A percentile compares a stretch with the other conserved stretches of the same genome.
Conservation (phyloP, 2,797 vertebrate genomes). For the Tadarida brasiliensis region DNA sequence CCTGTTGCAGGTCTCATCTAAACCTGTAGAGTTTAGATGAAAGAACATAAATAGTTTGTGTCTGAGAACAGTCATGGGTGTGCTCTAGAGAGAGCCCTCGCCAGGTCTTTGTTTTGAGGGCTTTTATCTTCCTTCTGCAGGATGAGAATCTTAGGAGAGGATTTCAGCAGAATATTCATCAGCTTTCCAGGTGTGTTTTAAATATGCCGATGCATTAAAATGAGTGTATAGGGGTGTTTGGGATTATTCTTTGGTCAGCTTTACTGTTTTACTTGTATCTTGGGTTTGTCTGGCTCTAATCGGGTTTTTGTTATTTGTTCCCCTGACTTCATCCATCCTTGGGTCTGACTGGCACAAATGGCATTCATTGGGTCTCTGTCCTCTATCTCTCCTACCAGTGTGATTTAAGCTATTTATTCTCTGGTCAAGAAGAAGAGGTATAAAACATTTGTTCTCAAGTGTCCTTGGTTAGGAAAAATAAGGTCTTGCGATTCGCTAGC, state of each 20-base stretch:
- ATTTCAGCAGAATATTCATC: not conserved
- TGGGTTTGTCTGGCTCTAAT: not conserved
- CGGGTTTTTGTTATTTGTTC: not conserved
- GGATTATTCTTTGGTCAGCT: not conserved
- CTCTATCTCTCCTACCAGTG: not conserved
- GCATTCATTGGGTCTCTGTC: not conserved
- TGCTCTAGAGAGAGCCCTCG: not conserved
- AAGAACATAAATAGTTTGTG: not conserved
- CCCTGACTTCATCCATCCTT: not conserved
- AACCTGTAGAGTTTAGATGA: not conserved
- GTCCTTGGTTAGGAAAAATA: not conserved
- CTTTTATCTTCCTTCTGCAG: not conserved
- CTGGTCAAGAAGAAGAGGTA: not conserved
- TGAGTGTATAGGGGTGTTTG: not conserved
- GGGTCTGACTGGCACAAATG: not conserved
- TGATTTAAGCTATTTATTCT: not conserved
- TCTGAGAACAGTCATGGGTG: not conserved
- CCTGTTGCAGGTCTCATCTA: not conserved
- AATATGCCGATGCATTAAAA: too few species aligned
- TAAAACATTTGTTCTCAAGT: not conserved
- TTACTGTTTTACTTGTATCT: not conserved
- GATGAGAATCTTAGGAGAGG: not conserved
- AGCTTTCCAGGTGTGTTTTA: not conserved
- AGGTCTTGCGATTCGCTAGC: too few species aligned
- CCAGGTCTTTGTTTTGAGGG: not conserved